phyloP scores from a whole-genome alignment of 2,113 vertebrate genomes.

The Hypanus sabinus region DNA sequence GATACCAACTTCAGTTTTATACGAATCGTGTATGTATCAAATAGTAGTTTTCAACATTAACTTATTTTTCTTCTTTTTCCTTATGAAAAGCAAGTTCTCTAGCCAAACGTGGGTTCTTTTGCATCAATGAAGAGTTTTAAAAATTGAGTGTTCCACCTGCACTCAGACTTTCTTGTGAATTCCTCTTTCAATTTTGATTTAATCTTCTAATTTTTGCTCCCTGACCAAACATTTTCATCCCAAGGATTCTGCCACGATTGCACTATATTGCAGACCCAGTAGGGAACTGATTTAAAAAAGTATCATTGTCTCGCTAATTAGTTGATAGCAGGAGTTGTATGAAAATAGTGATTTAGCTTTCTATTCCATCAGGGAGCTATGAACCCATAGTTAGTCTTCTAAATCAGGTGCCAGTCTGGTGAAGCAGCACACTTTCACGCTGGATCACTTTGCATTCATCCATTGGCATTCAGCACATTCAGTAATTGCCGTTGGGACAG shows the following conservation, averaged over 20 bases:
- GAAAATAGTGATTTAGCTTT: background rate
- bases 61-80: background rate
- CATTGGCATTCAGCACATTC: background rate
- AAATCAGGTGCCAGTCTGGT: background rate
- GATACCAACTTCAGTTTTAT: slow-evolving; percentile 70
- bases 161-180: background rate
- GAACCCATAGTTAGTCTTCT: background rate
- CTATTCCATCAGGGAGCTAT: background rate
- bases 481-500: background rate
- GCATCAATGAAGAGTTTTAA: background rate
- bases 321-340: background rate
- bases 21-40: slow-evolving; percentile 88
- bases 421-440: background rate
- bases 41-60: slow-evolving; percentile 61
- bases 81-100: background rate
- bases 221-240: background rate
- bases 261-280: background rate
- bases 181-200: background rate
- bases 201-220: background rate
- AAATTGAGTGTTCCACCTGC: background rate
- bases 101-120: background rate
- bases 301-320: no score
- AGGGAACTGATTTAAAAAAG: background rate
- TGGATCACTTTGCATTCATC: background rate
- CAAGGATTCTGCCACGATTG: background rate